Evolutionary conservation across 1,140 invertebrate species (phyloP).

Genomic region (Drosophila guanche): DNA sequence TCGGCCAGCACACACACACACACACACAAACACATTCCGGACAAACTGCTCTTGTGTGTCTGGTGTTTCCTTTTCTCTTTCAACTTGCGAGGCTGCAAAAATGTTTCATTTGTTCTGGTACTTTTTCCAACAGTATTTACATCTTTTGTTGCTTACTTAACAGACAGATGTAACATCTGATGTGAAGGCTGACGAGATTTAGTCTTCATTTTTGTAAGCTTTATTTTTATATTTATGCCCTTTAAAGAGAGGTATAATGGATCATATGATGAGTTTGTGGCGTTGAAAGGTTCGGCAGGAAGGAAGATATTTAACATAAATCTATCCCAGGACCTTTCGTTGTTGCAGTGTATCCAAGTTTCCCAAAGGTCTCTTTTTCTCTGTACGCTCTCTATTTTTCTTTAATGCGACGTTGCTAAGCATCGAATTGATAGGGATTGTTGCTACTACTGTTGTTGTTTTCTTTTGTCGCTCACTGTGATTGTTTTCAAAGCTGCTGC

Average conservation of each 20-base stretch:
- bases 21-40: too few relatives aligned
- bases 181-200: conserved; percentile 47
- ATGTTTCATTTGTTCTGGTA: conserved; percentile 21
- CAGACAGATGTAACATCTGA: conserved; percentile 15
- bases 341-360: too few relatives aligned
- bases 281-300: too few relatives aligned
- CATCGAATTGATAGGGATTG: conserved; percentile 63
- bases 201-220: conserved; percentile 13
- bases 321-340: too few relatives aligned
- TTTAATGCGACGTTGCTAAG: conserved; percentile 68
- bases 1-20: conserved; percentile 5
- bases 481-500: conserved; percentile 51
- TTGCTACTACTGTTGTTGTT: conserved; percentile 43
- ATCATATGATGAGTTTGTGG: too few relatives aligned
- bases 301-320: too few relatives aligned
- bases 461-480: conserved; percentile 67
- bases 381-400: conserved; percentile 37
- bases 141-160: conserved; percentile 35
- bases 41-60: too few relatives aligned
- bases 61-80: not conserved
- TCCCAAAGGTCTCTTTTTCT: conserved; percentile 12
- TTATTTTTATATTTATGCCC: too few relatives aligned
- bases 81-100: conserved; percentile 9
- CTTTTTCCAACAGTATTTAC: not conserved
- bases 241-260: not conserved